Base-by-base conservation (phyloP, 2,888 invertebrate genomes). In the Pterostichus niger region DNA sequence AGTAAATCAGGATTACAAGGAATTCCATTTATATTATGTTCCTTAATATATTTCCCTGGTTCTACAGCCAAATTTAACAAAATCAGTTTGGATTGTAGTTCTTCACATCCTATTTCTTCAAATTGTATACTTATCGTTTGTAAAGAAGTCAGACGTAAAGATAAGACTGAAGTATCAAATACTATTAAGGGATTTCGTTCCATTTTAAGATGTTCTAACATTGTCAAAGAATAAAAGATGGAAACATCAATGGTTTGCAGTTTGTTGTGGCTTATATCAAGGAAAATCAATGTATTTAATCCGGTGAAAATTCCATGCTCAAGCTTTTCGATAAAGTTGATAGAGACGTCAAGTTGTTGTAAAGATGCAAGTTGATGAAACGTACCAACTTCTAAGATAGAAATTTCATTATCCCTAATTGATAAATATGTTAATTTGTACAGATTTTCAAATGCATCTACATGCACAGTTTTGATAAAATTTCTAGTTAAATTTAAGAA, bases 381-480 rank as follows among this genome's bases (percentile, higher is more conserved):
- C 0, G 73, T 73, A 13, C 73, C 73, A 46, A 73, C n/a, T 13
- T 73, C 11, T 13, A 73, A 40, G 7, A 9, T 15, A 56, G 5
- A 5, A 13, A 56, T 6, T 6, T 9, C 11, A 17, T 56, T 64
- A 1, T n/a, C 6, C 24, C 40, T 35, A 10, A 64, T 31, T 10
- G 35, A 35, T 64, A 35, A 17, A 31, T 13, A 6, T 11, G 10
- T 31, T 6, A 64, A 33, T 1, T 64, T 33, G n/a, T 64, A 5
- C 13, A 64, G 35, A 33, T 64, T 35, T 64, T 64, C 40, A 64
- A 64, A 64, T 9, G 64, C 64, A 64, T 64, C 64, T 4, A 13
- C 64, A 17, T 64, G 10, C 7, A 64, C 11, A 6, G 35, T 40
- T 64, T 64, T 31, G 10, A 64, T 9, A 33, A 33, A 64, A 6